Evolutionary conservation across 2,113 vertebrate genomes (phyloP), one percentile per base, ranked within the genome.

Genomic region (Ciconia maguari): DNA sequence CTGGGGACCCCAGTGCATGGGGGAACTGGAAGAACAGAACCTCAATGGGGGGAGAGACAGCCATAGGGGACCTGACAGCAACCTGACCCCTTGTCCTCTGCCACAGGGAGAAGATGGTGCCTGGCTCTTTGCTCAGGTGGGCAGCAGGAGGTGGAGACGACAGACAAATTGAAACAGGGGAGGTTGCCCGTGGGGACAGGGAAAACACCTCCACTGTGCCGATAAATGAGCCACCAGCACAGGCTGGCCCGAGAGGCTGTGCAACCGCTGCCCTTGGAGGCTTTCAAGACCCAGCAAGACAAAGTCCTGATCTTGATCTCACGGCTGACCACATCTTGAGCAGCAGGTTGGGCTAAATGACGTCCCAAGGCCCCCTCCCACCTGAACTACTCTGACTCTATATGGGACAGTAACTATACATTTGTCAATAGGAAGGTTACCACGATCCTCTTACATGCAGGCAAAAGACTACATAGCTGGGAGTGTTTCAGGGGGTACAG

Each of bases 21-120:
- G 8, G 26, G 20, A 87, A 84, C 16, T 52, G 36, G 13, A 75
- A 19, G 25, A 88, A 86, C 16, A 19, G 25, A 88, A 86, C 16
- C 26, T 66, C n/a, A 16, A 19, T 0, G 2, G 0, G 2, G 5
- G 26, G 4, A 79, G 10, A 76, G 18, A 57, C 11, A 81, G 61
- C 13, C 65, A 19, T 7, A 17, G n/a, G 29, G 30, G 6, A 65
- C 41, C 34, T 24, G 26, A 55, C 15, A 80, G 62, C 52, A 86
- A 57, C 13, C 38, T 87, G 34, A 6, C 25, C 12, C 18, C 74
- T 65, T 70, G 64, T 89, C 41, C 55, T 49, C 81, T 77, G 26
- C 36, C 88, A 70, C 34, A 10, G 1, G 21, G 16, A 81, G 54
- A 65, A 81, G 60, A 77, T 5, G 2, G 42, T 66, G 51, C 42